Evolutionary conservation across 2,113 vertebrate genomes (phyloP).

Genomic region (Campylomormyrus numenius): DNA sequence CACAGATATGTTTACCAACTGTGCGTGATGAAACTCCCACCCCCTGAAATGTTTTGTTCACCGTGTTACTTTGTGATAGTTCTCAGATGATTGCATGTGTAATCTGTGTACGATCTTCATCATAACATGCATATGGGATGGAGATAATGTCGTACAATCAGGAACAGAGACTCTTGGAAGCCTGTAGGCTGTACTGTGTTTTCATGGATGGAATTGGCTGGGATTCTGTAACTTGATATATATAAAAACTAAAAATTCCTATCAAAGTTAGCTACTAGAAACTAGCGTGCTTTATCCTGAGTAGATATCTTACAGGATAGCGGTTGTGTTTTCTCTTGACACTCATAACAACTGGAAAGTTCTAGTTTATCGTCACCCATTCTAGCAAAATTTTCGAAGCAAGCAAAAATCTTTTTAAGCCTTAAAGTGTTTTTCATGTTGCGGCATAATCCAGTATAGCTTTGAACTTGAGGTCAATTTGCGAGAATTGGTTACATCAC

Average conservation of each 20-base stretch:
- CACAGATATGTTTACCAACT: neutral
- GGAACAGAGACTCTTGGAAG: neutral
- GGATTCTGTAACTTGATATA: neutral
- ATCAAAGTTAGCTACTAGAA: neutral
- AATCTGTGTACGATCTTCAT: neutral
- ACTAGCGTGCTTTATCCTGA: neutral
- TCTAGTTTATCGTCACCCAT: neutral
- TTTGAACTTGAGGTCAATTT: neutral
- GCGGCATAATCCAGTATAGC: neutral
- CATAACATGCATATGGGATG: neutral
- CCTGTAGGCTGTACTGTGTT: neutral
- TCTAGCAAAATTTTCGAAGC: neutral
- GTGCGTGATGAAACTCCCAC: neutral
- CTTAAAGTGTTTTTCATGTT: neutral
- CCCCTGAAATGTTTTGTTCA: conserved; percentile 1
- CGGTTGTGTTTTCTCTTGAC: neutral
- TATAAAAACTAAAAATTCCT: neutral
- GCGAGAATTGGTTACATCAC: neutral
- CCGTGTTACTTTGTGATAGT: neutral
- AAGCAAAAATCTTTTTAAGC: neutral
- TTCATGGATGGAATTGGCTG: neutral
- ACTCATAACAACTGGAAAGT: neutral
- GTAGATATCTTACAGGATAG: neutral
- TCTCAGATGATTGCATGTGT: neutral
- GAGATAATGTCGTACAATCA: neutral